phyloP scores from a whole-genome alignment of 2,113 vertebrate genomes.

The Nothobranchius kuhntae region DNA sequence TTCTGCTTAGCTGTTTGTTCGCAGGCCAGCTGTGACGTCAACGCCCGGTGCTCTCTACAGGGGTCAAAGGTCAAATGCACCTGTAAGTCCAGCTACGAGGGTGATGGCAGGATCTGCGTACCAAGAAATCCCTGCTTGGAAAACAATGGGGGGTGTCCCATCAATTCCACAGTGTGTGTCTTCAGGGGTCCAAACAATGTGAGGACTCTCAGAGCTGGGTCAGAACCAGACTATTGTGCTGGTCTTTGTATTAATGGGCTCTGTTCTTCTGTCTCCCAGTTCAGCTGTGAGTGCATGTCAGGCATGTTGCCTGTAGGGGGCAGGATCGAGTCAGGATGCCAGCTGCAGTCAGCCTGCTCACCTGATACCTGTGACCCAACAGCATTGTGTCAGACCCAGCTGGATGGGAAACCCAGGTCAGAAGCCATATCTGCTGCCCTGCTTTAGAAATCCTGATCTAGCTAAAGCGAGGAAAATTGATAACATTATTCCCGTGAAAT shows the following conservation, averaged over 20 bases:
- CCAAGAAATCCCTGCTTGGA: constrained; percentile 84
- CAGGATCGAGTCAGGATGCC: constrained; percentile 73
- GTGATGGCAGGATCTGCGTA: constrained; percentile 86
- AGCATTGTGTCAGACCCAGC: constrained; percentile 75
- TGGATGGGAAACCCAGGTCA: constrained; percentile 74
- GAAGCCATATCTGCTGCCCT: not conserved
- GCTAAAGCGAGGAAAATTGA: too few relatives aligned
- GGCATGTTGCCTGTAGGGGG: constrained; percentile 72
- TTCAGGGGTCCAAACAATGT: constrained; percentile 86
- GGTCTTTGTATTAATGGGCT: not conserved
- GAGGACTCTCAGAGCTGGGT: constrained; percentile 9
- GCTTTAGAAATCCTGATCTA: not conserved
- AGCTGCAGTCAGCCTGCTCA: constrained; percentile 65
- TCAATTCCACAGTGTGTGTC: constrained; percentile 83
- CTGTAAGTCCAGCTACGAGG: constrained; percentile 84
- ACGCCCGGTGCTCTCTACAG: constrained; percentile 80
- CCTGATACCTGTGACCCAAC: constrained; percentile 74
- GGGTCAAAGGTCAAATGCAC: constrained; percentile 76
- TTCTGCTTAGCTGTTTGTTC: constrained; percentile 74
- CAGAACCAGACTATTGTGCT: not conserved
- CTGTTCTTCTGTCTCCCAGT: constrained; percentile 68
- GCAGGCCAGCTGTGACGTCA: constrained; percentile 78
- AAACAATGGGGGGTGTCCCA: constrained; percentile 87
- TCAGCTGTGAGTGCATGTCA: constrained; percentile 82
- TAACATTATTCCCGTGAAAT: too few relatives aligned